These are phyloP conservation scores for Cactoblastis cactorum DNA, from an alignment of 2,888 invertebrate species.

Conservation along the genomic window DNA sequence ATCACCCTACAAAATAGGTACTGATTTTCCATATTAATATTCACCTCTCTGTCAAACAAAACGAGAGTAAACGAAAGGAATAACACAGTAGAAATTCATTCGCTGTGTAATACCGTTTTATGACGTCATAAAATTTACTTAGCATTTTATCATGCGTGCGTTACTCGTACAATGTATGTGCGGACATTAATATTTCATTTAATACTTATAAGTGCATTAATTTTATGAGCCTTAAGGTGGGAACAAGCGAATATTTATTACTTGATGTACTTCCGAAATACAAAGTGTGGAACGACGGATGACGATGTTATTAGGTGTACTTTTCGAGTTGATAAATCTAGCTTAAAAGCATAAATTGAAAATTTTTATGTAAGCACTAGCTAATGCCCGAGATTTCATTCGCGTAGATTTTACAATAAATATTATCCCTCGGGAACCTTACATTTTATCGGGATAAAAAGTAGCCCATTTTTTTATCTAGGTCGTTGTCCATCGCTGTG, in stretches of 20 bases:
- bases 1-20: constrained; percentile 20
- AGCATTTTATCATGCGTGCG: constrained; percentile 62
- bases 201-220: constrained; percentile 71
- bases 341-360: background rate
- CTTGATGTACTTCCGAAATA: constrained; percentile 53
- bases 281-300: constrained; percentile 17
- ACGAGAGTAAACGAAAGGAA: constrained; percentile 29
- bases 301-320: background rate
- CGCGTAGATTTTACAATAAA: too few species aligned
- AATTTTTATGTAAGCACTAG: too few species aligned
- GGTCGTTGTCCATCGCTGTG: too few species aligned
- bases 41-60: constrained; percentile 22
- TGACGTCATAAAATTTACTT: constrained; percentile 68
- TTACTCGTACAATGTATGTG: constrained; percentile 46
- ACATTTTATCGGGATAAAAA: too few species aligned
- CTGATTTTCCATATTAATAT: constrained; percentile 19
- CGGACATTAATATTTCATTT: constrained; percentile 67
- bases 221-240: constrained; percentile 71
- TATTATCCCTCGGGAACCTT: too few species aligned
- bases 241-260: constrained; percentile 71
- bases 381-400: too few species aligned
- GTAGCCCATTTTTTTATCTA: too few species aligned
- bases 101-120: constrained; percentile 54
- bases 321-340: constrained; percentile 1
- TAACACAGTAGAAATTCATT: constrained; percentile 49